phyloP scores from a whole-genome alignment of 2,888 invertebrate genomes.

The Aplocera efformata region DNA sequence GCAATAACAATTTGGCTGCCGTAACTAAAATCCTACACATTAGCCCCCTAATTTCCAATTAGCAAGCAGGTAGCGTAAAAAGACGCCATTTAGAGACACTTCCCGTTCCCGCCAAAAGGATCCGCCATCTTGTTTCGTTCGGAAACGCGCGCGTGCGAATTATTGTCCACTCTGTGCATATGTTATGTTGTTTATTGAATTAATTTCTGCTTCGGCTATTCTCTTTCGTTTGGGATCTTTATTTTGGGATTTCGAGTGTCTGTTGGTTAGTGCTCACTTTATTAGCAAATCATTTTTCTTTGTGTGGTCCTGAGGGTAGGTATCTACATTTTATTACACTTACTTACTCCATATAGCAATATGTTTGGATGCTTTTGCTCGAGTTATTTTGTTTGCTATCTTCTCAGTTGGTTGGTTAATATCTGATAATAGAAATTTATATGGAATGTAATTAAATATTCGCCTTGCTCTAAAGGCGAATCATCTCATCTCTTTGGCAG shows the following conservation, averaged over 20 bases:
- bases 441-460: too few species aligned
- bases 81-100: constrained; percentile 69
- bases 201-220: constrained; percentile 69
- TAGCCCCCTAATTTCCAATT: constrained; percentile 76
- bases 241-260: constrained; percentile 30
- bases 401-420: too few species aligned
- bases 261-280: constrained; percentile 27
- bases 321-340: too few species aligned
- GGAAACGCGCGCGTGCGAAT: constrained; percentile 73
- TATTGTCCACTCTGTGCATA: constrained; percentile 71
- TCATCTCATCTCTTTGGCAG: too few species aligned
- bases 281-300: constrained; percentile 14
- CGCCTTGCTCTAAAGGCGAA: too few species aligned
- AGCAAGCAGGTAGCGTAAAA: constrained; percentile 79
- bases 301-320: too few species aligned
- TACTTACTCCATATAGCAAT: too few species aligned
- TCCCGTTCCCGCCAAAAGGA: constrained; percentile 68
- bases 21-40: constrained; percentile 73
- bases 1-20: constrained; percentile 64
- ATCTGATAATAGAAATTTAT: too few species aligned
- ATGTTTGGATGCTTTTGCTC: too few species aligned
- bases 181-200: constrained; percentile 78
- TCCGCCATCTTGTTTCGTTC: constrained; percentile 49
- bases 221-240: constrained; percentile 42
- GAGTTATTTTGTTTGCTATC: too few species aligned